phyloP scores from a whole-genome alignment of 2,113 vertebrate species.

The Microcebus murinus region DNA sequence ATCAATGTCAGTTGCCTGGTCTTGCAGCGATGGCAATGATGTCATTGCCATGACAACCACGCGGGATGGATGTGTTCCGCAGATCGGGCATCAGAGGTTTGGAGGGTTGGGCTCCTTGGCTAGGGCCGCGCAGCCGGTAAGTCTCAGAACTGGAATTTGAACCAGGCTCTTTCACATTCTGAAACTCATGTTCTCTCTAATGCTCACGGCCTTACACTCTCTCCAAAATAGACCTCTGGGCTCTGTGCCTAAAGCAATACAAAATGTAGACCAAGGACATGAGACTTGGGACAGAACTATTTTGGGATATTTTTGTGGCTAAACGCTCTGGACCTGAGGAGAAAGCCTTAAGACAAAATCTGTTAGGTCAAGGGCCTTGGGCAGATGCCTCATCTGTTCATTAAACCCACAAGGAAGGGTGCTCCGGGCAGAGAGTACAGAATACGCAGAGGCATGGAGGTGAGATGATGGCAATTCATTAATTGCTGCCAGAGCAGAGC shows the following conservation, averaged over 20 bases:
- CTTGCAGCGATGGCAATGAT: not conserved
- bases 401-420: not conserved
- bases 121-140: too few species aligned
- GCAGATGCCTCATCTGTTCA: not conserved
- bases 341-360: slow-evolving; percentile 7
- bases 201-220: not conserved
- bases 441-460: fast-evolving
- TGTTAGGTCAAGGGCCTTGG: not conserved
- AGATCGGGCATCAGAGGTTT: not conserved
- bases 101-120: not conserved
- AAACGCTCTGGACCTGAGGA: not conserved
- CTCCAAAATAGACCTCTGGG: slow-evolving; percentile 61
- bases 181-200: not conserved
- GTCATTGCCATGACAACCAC: fast-evolving
- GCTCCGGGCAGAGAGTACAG: not conserved
- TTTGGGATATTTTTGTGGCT: slow-evolving; percentile 44
- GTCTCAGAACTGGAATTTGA: not conserved
- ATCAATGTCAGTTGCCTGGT: not conserved
- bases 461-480: fast-evolving
- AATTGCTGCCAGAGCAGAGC: not conserved
- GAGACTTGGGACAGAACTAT: slow-evolving; percentile 34
- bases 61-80: not conserved
- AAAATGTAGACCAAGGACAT: slow-evolving; percentile 49
- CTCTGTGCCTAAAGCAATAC: slow-evolving; percentile 57
- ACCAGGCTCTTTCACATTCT: not conserved